These are phyloP conservation scores for Menidia menidia DNA, from an alignment of 2,797 vertebrate species.

Conservation along the genomic window DNA sequence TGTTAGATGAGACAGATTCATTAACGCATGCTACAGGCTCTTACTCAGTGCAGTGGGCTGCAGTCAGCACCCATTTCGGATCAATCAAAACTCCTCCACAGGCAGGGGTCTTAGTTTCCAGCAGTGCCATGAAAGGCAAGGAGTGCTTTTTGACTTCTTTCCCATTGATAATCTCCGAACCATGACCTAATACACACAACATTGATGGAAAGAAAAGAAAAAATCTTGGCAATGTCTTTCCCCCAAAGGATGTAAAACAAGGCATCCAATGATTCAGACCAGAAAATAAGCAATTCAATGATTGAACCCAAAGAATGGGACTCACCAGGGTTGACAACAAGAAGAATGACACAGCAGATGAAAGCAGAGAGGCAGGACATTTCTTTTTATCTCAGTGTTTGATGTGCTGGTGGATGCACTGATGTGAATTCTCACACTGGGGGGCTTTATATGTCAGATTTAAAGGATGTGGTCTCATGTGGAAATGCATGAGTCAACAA, in stretches of 20 bases:
- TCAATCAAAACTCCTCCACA: slow-evolving; percentile 76
- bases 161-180: slow-evolving; percentile 74
- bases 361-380: slow-evolving; percentile 40
- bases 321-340: slow-evolving; percentile 57
- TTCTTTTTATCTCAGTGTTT: slow-evolving; percentile 22
- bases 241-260: not conserved
- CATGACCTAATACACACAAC: slow-evolving; percentile 50
- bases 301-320: not conserved
- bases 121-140: slow-evolving; percentile 72
- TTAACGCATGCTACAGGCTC: not conserved
- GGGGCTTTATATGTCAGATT: slow-evolving; percentile 31
- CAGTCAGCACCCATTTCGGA: slow-evolving; percentile 75
- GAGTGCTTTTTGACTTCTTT: slow-evolving; percentile 69
- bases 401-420: not conserved
- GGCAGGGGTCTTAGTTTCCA: fast-evolving
- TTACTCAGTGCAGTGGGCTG: slow-evolving; percentile 71
- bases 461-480: slow-evolving; percentile 66
- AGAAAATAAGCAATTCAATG: not conserved
- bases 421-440: slow-evolving; percentile 4
- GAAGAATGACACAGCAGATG: slow-evolving; percentile 6
- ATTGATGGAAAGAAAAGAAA: not conserved
- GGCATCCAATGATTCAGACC: not conserved
- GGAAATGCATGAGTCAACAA: slow-evolving; percentile 42
- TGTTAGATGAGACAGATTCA: not conserved
- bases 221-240: not conserved